A percentile compares a stretch with the other conserved stretches of the same genome.
Conservation (phyloP, 2,113 vertebrate species). For the Melospiza georgiana region DNA sequence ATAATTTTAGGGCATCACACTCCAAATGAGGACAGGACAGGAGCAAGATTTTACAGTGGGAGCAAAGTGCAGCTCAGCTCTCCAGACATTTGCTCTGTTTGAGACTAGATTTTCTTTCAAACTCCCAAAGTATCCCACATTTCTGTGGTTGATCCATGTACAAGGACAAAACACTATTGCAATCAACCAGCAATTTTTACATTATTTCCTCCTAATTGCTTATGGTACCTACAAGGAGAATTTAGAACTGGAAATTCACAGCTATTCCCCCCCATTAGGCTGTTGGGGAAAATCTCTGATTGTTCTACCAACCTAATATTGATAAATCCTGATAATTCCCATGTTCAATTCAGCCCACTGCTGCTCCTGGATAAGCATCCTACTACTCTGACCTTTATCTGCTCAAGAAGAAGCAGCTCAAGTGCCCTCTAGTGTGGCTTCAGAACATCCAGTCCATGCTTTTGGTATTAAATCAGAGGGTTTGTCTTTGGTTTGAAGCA, state of each 20-base stretch:
- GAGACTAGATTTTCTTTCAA: neutral
- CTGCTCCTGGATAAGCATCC: neutral
- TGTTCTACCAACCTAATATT: neutral
- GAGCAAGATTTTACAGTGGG: neutral
- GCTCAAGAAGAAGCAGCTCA: constrained; percentile 8
- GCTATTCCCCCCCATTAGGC: no score
- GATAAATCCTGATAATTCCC: neutral
- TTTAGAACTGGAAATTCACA: neutral
- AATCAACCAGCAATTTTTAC: neutral
- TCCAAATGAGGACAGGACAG: neutral
- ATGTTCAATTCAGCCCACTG: neutral
- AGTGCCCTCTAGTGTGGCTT: constrained; percentile 67
- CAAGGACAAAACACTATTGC: neutral
- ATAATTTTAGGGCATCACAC: neutral
- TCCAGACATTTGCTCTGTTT: neutral
- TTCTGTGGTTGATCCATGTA: neutral
- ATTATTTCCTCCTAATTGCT: neutral
- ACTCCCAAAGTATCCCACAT: neutral
- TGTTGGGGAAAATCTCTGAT: neutral
- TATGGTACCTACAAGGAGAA: neutral
- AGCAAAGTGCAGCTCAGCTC: neutral
- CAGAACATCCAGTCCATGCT: neutral
- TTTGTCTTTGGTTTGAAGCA: neutral
- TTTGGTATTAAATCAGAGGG: neutral
- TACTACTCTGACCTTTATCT: neutral